Evolutionary conservation across 2,113 vertebrate genomes (phyloP).

Genomic region (Erpornis zantholeuca): DNA sequence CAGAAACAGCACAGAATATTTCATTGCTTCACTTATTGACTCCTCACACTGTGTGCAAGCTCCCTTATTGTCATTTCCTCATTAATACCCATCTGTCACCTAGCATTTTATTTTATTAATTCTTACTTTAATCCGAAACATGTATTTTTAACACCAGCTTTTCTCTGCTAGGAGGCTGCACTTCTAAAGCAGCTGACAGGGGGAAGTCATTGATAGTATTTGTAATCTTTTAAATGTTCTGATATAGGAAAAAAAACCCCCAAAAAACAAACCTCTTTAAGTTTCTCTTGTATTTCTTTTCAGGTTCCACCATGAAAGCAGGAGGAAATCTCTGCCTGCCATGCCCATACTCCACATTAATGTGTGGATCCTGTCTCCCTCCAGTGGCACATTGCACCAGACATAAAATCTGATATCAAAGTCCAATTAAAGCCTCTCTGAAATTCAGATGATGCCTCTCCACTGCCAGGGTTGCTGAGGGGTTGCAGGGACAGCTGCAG

Average conservation of each 20-base stretch:
- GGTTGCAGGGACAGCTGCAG: background rate
- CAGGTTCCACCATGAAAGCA: background rate
- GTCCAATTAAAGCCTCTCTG: background rate
- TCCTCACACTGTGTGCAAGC: background rate
- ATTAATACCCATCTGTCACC: background rate
- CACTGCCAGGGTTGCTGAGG: background rate
- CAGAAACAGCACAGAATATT: background rate
- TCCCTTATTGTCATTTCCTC: background rate
- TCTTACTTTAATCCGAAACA: background rate
- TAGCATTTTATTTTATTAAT: background rate
- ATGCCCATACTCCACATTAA: background rate
- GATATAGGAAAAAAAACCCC: background rate
- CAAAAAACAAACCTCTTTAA: background rate
- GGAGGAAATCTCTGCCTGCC: background rate
- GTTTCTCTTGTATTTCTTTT: background rate
- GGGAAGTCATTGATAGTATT: background rate
- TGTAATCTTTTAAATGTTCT: background rate
- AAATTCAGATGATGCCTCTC: background rate
- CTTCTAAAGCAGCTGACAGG: background rate
- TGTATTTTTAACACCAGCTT: background rate
- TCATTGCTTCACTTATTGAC: background rate
- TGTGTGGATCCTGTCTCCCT: conserved; percentile 55
- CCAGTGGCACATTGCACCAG: conserved; percentile 2
- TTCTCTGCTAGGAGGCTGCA: background rate
- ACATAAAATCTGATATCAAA: background rate